Percentiles rank a stretch among this genome's conserved stretches.
These are phyloP conservation scores for Varanus salvator DNA, from an alignment of 2,113 vertebrate species.

Conservation along the genomic window DNA sequence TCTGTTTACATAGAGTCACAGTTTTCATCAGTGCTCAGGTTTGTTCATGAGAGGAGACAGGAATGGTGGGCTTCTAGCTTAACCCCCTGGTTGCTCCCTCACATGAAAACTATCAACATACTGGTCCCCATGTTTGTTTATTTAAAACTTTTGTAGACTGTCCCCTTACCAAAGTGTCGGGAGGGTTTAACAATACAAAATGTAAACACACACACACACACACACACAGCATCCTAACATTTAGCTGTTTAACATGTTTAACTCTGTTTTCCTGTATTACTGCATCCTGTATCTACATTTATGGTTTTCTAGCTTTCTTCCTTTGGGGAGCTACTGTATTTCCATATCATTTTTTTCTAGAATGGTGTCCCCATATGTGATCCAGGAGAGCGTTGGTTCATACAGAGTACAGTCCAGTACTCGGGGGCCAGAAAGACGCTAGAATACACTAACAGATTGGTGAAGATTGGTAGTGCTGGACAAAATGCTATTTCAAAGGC, in stretches of 20 bases:
- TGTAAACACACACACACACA: no score
- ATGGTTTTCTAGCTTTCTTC: background rate
- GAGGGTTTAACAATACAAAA: no score
- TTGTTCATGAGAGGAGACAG: background rate
- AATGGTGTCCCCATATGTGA: background rate
- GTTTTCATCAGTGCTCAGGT: background rate
- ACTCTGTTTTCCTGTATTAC: background rate
- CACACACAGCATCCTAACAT: no score
- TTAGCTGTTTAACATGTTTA: no score
- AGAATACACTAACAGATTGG: background rate
- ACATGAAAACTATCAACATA: background rate
- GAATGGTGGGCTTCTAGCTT: background rate
- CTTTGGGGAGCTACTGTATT: background rate
- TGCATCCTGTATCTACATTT: background rate
- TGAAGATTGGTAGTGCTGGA: background rate
- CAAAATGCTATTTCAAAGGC: background rate
- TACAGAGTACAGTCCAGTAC: background rate
- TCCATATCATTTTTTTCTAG: background rate
- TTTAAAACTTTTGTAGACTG: no score
- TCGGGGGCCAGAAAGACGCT: background rate
- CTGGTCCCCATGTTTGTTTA: background rate
- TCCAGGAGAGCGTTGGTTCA: background rate
- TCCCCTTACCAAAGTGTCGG: no score
- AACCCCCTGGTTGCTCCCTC: background rate
- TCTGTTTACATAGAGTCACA: background rate